Evolutionary conservation across 2,113 vertebrate genomes (phyloP).

Genomic region (Mustela nigripes): DNA sequence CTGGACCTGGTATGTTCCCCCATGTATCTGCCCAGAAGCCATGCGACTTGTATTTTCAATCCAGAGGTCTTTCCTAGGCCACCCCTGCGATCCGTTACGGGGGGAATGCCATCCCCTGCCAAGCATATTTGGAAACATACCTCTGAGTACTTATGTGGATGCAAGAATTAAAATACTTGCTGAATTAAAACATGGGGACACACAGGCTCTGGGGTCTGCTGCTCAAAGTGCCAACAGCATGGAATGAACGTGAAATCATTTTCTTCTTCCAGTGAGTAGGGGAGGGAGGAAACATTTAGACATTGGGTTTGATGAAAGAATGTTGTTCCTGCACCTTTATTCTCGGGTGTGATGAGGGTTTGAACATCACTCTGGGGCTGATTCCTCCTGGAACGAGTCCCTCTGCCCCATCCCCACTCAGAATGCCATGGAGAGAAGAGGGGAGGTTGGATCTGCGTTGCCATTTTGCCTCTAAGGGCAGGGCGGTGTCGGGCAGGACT

Average conservation of each 20-base stretch:
- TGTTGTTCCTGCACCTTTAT: neutral
- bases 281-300: neutral
- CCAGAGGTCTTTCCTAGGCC: neutral
- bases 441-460: fast-evolving
- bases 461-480: neutral
- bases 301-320: neutral
- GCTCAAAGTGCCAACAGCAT: neutral
- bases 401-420: neutral
- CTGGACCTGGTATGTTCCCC: neutral
- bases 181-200: neutral
- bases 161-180: neutral
- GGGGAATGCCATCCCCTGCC: conserved; percentile 9
- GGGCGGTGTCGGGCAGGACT: fast-evolving
- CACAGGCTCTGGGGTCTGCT: neutral
- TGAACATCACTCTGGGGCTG: fast-evolving
- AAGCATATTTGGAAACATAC: conserved; percentile 6
- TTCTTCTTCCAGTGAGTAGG: neutral
- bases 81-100: fast-evolving
- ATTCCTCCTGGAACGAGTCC: neutral
- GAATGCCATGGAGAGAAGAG: neutral
- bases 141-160: neutral
- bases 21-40: neutral
- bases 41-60: fast-evolving
- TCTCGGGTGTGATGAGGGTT: neutral
- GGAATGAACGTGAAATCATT: neutral